Base-by-base conservation (phyloP, 2,113 vertebrate species). In the Sardina pilchardus region DNA sequence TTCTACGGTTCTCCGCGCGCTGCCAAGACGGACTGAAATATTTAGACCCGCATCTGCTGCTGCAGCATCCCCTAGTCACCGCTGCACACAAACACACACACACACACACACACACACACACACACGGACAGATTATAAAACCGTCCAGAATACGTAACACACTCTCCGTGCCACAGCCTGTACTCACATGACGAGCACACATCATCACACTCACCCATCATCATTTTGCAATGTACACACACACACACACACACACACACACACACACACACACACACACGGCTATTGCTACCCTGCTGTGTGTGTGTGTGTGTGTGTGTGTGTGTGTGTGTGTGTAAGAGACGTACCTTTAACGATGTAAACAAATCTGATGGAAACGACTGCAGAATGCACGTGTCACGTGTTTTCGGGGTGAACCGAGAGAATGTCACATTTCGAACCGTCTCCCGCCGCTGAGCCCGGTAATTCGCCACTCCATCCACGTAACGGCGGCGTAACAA, bases 401-500 rank as follows among this genome's bases (percentile, higher is more conserved):
- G 88, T 85, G 81, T 85, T 83, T 71, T 30, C 80, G n/a, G 43
- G 85, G 81, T 59, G 0, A n/a, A 81, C 82, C 71, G 7, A 17
- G 47, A 34, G 88, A 92, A 91, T 90, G 90, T 95, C 94, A 95
- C 94, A 95, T 95, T 92, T 94, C 93, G 91, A 88, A 89, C 39
- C 50, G 67, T 86, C 84, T 81, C 85, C 82, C 75, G 45, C 87
- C 56, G 82, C 78, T 50, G 85, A 44, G 86, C 83, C 87, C 86
- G 89, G 80, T 34, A 86, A 47, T 84, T 82, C 88, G 80, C 30
- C 30, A 0, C 9, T 88, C 88, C 89, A 89, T 91, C 88, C 92
- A 93, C 92, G 45, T 81, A 59, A 34, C 80, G 67, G 91, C 90
- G 88, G 88, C 88, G 36, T 63, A 85, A 42, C 21, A 36, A 59